Base-by-base conservation (phyloP, 37 sponge, comb jelly and placozoan genomes). In the Aphrocallistes beatrix region DNA sequence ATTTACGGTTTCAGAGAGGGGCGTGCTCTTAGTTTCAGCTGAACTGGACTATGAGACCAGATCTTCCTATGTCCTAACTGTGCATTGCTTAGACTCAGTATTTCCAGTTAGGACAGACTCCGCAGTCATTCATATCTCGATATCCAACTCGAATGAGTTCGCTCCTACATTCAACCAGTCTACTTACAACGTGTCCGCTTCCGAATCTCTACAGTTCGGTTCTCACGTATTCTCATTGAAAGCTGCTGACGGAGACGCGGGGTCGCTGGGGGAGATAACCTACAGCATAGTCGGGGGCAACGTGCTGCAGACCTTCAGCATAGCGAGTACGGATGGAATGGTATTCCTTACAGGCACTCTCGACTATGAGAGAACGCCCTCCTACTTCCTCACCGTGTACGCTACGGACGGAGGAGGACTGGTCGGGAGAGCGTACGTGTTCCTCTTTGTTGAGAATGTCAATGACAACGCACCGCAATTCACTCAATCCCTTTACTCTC, bases 21-120 rank as follows among this genome's bases (percentile, higher is more conserved):
- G 75, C 3, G 21, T 60, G 28, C 34, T 60, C 8, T 19, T 60
- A 28, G 37, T 42, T 0, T 3, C 81, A 0, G 83, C 25, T 16
- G 0, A 23, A 0, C 51, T 93, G 1, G 91, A 91, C 48, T 91
- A 84, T 81, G 91, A 93, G 75, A 48, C 49, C 9, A 75, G 42
- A 37, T 28, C 85, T 8, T 1, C 83, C 37, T 91, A 91, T 40
- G 88, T 88, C 81, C 85, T 93, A 38, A 82, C 86, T 0, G 84
- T 93, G 34, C 75, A 60, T 3, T 60, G 75, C 21, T 60, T 28
- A 13, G 75, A 60, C 17, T 19, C 28, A 6, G 25, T 3, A 60
- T n/a, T n/a, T n/a, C n/a, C n/a, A n/a, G n/a, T n/a, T n/a, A 13
- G n/a, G 32, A 25, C 75, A 3, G 75, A 25, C 10, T 60, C 25